Conservation (phyloP, 2,888 invertebrate species). For the Ptilodon capucinus region DNA sequence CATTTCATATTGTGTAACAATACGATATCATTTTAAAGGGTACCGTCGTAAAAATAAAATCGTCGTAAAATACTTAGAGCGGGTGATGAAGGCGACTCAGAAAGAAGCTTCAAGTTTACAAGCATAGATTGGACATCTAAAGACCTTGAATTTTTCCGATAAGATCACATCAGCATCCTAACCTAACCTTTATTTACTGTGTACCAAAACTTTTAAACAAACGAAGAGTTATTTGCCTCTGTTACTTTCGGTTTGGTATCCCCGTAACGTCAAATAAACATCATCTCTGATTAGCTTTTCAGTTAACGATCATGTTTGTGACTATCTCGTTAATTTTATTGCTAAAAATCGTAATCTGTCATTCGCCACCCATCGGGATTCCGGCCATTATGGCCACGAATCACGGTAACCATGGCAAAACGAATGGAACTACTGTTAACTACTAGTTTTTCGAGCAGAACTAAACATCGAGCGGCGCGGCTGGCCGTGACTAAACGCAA, state of each 20-base stretch:
- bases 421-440: slow-evolving; percentile 27
- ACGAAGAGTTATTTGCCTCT: no score
- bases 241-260: no score
- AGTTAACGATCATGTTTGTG: neutral
- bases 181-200: no score
- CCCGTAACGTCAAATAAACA: neutral
- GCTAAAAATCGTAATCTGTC: neutral
- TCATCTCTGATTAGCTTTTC: neutral
- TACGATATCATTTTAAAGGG: no score
- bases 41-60: no score
- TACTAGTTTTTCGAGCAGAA: slow-evolving; percentile 18
- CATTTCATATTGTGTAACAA: neutral
- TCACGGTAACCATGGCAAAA: slow-evolving; percentile 15
- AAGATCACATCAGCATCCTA: no score
- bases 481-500: slow-evolving; percentile 23
- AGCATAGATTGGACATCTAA: no score
- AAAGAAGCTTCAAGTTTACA: no score
- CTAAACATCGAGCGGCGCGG: slow-evolving; percentile 8
- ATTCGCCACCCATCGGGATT: slow-evolving; percentile 1
- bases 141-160: no score
- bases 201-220: no score
- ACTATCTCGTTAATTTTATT: neutral
- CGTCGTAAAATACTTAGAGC: no score
- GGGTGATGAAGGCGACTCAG: no score
- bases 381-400: slow-evolving; percentile 2